Evolutionary conservation across 1,140 invertebrate species (phyloP).

Genomic region (Pseudomyrmex dendroicus): DNA sequence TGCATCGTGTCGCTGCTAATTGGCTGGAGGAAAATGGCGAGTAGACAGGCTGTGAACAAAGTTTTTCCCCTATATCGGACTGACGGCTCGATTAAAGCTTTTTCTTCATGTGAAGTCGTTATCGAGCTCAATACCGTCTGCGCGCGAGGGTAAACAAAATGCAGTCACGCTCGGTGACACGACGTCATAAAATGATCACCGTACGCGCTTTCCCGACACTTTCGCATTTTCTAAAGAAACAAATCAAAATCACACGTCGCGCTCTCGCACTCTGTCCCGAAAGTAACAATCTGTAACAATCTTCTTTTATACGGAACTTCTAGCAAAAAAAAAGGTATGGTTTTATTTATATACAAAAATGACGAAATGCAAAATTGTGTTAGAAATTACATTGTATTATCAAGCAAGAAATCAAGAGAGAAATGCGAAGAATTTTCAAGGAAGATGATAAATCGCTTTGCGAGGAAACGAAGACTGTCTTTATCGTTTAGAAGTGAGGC

Average conservation of each 20-base stretch:
- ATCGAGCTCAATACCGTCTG: constrained; percentile 18
- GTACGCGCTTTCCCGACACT: neutral
- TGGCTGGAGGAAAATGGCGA: constrained; percentile 52
- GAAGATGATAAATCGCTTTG: neutral
- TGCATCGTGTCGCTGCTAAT: constrained; percentile 45
- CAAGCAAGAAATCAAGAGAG: neutral
- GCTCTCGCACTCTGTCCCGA: too few relatives aligned
- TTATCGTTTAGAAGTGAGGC: constrained; percentile 20
- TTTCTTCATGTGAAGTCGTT: constrained; percentile 36
- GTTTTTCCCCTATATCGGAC: constrained; percentile 28
- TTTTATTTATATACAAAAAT: too few relatives aligned
- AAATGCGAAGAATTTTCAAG: neutral
- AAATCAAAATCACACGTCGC: neutral
- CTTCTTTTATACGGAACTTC: neutral
- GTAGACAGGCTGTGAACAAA: constrained; percentile 37
- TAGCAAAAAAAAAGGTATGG: too few relatives aligned
- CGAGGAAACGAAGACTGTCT: neutral
- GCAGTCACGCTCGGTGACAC: neutral
- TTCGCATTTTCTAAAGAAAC: neutral
- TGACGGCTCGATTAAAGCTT: constrained; percentile 48
- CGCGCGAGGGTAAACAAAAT: constrained; percentile 26
- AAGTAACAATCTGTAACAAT: neutral
- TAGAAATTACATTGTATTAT: neutral
- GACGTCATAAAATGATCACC: neutral
- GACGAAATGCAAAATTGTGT: too few relatives aligned